phyloP scores from a whole-genome alignment of 1,140 invertebrate genomes.

The Drosophila novamexicana region DNA sequence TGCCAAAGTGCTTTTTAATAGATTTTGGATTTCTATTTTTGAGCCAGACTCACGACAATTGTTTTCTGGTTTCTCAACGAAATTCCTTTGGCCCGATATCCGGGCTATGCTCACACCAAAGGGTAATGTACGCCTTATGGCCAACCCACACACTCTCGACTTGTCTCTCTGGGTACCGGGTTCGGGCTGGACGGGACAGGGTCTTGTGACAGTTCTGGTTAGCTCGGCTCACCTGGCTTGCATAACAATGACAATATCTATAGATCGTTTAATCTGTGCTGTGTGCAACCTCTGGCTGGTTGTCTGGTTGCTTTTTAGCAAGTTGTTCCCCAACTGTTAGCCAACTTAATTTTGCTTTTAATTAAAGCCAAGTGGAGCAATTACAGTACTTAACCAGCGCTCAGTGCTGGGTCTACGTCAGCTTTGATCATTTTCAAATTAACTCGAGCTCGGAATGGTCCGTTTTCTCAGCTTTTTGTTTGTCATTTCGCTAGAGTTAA shows the following conservation, averaged over 20 bases:
- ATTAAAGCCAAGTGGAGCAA: slow-evolving; percentile 58
- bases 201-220: slow-evolving; percentile 70
- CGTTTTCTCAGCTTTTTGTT: slow-evolving; percentile 11
- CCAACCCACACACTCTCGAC: slow-evolving; percentile 34
- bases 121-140: slow-evolving; percentile 75
- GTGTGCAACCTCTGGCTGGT: neutral
- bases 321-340: slow-evolving; percentile 9
- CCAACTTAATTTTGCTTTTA: slow-evolving; percentile 65
- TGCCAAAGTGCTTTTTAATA: slow-evolving; percentile 62
- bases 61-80: slow-evolving; percentile 17
- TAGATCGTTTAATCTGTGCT: slow-evolving; percentile 15
- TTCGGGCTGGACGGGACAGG: neutral
- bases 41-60: slow-evolving; percentile 30
- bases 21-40: slow-evolving; percentile 50
- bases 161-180: too few species aligned
- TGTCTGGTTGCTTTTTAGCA: neutral
- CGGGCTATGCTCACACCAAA: slow-evolving; percentile 24
- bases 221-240: slow-evolving; percentile 45
- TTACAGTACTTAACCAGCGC: slow-evolving; percentile 48
- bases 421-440: slow-evolving; percentile 39
- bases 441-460: slow-evolving; percentile 23
- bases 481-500: slow-evolving; percentile 40
- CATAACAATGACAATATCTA: slow-evolving; percentile 51
- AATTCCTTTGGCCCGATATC: slow-evolving; percentile 45
- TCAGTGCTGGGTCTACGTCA: slow-evolving; percentile 41